Evolutionary conservation across 2,113 vertebrate species (phyloP), one percentile per base, ranked within the genome.

Genomic region (Cnemophilus loriae): DNA sequence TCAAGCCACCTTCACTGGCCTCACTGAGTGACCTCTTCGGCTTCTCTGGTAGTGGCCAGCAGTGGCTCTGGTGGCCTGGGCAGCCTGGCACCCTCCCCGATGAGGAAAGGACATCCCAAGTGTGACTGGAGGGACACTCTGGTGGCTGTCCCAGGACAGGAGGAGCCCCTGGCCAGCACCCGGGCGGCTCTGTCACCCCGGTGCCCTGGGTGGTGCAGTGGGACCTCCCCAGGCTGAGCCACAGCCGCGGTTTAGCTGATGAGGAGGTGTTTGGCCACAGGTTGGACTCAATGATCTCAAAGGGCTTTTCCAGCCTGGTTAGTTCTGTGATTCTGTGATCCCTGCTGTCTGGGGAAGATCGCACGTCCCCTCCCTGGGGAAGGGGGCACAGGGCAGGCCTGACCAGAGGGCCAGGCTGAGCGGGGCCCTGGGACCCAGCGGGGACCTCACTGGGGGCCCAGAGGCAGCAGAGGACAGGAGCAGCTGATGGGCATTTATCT

Each of bases 111-210:
- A 46, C 11, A 3, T 52, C 16, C 46, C 3, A 2, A 4, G 35
- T 21, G 67, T 19, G 28, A 46, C 55, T 21, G 7, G 15, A 79
- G 49, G 30, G 55, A 67, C 39, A 7, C 28, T 73, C 42, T 39
- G 42, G 27, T 57, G 70, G 23, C 13, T 30, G 37, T 26, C 21
- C 44, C 15, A 44, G 46, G 30, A 23, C 23, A 68, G 33, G 11
- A n/a, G 9, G 9, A 73, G 53, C 3, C 0, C 35, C 26, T 90
- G 89, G 27, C 27, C 37, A 13, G 5, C 6, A 13, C 6, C 46
- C 60, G 50, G 3, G 0, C 37, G 30, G 52, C 20, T 24, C 11
- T 49, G 4, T 20, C 10, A 3, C 37, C 63, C 9, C 10, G 1
- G 16, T 15, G 32, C 26, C 47, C 65, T 46, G 26, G 33, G 19